Base-by-base conservation (phyloP, 2,888 invertebrate genomes). In the Lutraria lutraria region DNA sequence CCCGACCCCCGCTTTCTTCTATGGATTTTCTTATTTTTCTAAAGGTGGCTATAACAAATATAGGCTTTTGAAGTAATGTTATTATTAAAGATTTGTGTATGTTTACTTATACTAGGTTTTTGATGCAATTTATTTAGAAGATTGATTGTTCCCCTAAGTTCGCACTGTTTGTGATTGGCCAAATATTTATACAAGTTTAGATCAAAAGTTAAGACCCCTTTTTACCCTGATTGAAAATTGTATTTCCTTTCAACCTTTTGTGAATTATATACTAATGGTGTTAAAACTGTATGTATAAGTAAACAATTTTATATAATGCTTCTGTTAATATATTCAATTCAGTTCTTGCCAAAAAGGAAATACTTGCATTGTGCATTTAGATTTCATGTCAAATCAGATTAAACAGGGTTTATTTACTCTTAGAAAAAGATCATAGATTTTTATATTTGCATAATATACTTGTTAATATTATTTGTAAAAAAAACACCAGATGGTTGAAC, bases 151-250 rank as follows among this genome's bases (percentile, higher is more conserved):
- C 15, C 34, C 76, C 34, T 80, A 52, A 2, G 25, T 80, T 43
- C 60, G 80, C 53, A 56, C 25, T 34, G 63, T 31, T 68, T 29
- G 86, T 72, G 63, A 86, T 81, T 86, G n/a, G 21, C 16, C 63
- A 81, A 86, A 86, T 81, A 86, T 86, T 81, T 68, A 54, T 81
- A 53, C 34, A 60, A 19, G 29, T 29, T 43, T 52, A 43, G 68
- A 81, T 86, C 86, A 81, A 86, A 81, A 81, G 86, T 81, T 81
- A 86, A 81, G 86, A 86, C 86, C 86, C 81, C 81, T 85, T 80
- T 53, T 21, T 19, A 79, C 10, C 31, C 31, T 76, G 34, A 31
- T 76, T 31, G 76, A 76, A 76, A 34, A 12, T 34, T 15, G 76
- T 34, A 6, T 29, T 31, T 76, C 34, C 16, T 76, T 76, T 76